Conservation (phyloP, 2,113 vertebrate genomes). For the Verasper variegatus region DNA sequence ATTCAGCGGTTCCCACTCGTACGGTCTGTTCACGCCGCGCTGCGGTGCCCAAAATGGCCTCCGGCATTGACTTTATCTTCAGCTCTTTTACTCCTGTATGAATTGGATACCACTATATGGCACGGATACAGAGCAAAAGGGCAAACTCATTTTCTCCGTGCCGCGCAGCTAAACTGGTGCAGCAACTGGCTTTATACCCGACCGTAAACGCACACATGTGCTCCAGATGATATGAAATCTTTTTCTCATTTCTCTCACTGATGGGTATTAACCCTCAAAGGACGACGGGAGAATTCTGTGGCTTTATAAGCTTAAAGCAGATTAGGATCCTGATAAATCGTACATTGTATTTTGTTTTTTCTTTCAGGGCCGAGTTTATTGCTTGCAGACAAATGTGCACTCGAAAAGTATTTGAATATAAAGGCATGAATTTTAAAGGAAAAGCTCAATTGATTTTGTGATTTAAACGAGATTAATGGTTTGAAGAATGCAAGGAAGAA, state of each 20-base stretch:
- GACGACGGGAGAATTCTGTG: background rate
- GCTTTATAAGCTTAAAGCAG: constrained; percentile 38
- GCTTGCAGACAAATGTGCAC: background rate
- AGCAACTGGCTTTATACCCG: background rate
- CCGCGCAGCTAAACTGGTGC: constrained; percentile 14
- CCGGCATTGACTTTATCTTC: constrained; percentile 41
- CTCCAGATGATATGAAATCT: constrained; percentile 25
- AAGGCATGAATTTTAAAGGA: background rate
- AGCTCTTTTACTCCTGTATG: constrained; percentile 33
- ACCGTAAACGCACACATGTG: constrained; percentile 27
- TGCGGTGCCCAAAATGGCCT: constrained; percentile 16
- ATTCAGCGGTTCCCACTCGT: constrained; percentile 24
- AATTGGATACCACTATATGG: constrained; percentile 45
- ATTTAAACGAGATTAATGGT: background rate
- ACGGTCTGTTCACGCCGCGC: constrained; percentile 5
- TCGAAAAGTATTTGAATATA: background rate
- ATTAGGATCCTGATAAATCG: constrained; percentile 43
- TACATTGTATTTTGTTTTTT: constrained; percentile 4
- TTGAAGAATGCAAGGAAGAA: background rate
- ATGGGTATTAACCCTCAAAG: constrained; percentile 33
- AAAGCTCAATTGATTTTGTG: background rate
- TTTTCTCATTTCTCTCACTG: constrained; percentile 31
- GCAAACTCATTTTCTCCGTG: constrained; percentile 55
- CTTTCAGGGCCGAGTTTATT: background rate
- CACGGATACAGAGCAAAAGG: constrained; percentile 40